These are phyloP conservation scores for Drepana falcataria DNA, from an alignment of 2,888 invertebrate genomes.

Conservation along the genomic window DNA sequence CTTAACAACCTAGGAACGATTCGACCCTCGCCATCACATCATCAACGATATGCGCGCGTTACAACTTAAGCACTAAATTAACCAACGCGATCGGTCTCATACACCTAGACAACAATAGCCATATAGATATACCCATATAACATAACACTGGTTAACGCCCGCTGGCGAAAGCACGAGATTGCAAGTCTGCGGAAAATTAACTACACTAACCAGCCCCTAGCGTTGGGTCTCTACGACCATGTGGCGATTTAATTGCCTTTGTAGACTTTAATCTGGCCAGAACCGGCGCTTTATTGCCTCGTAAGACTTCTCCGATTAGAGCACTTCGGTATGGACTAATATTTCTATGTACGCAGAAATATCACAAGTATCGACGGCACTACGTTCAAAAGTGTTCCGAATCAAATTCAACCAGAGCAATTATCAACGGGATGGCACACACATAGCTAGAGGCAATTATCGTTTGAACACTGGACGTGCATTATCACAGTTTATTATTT, in stretches of 20 bases:
- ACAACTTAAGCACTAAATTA: slow-evolving; percentile 58
- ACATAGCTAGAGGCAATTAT: slow-evolving; percentile 36
- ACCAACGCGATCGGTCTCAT: slow-evolving; percentile 45
- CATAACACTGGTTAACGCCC: slow-evolving; percentile 39
- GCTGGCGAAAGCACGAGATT: slow-evolving; percentile 50
- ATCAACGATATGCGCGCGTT: slow-evolving; percentile 70
- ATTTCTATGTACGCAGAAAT: slow-evolving; percentile 45
- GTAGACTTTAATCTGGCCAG: slow-evolving; percentile 39
- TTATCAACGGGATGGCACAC: slow-evolving; percentile 30
- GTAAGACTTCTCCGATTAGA: slow-evolving; percentile 24
- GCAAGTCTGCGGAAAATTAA: slow-evolving; percentile 47
- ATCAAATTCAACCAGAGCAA: slow-evolving; percentile 37
- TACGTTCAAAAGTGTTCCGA: slow-evolving; percentile 40
- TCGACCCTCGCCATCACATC: slow-evolving; percentile 51
- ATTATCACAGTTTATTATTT: slow-evolving; percentile 69
- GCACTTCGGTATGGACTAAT: slow-evolving; percentile 25
- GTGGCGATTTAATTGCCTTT: slow-evolving; percentile 33
- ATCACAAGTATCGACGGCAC: slow-evolving; percentile 68
- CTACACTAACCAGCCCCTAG: slow-evolving; percentile 39
- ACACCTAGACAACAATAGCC: slow-evolving; percentile 37
- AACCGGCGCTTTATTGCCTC: slow-evolving; percentile 39
- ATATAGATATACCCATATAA: slow-evolving; percentile 31
- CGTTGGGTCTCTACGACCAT: slow-evolving; percentile 33
- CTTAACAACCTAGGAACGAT: slow-evolving; percentile 63
- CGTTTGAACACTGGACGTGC: slow-evolving; percentile 70